These are phyloP conservation scores for Trididemnum miniatum DNA, from an alignment of 23 tunicate genomes.

Conservation along the genomic window DNA sequence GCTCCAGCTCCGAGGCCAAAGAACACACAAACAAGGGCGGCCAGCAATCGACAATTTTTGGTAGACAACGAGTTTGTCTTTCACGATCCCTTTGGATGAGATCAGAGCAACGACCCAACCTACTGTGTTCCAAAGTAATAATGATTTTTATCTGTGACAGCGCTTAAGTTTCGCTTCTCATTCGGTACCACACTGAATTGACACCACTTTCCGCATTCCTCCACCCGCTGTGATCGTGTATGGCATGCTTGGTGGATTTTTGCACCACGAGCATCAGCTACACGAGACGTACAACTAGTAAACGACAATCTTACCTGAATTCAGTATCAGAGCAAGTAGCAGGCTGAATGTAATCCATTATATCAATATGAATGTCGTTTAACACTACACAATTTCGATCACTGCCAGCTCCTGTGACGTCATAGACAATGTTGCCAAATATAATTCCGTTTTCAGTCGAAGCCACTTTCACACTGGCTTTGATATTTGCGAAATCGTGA, in stretches of 20 bases:
- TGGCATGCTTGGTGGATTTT: not conserved
- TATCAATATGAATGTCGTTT: constrained; percentile 97
- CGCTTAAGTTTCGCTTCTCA: too few species aligned
- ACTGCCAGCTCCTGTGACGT: constrained; percentile 85
- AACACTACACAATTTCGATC: constrained; percentile 97
- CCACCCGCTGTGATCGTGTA: not conserved
- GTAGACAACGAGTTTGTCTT: too few species aligned
- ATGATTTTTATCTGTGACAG: too few species aligned
- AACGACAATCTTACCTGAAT: constrained; percentile 68
- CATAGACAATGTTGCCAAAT: constrained; percentile 98
- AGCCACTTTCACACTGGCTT: constrained; percentile 95
- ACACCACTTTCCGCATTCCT: not conserved
- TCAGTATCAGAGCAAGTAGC: constrained; percentile 88
- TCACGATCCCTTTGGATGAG: too few species aligned
- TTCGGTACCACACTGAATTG: too few species aligned
- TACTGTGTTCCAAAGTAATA: too few species aligned
- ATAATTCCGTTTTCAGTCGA: constrained; percentile 98
- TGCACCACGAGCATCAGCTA: not conserved
- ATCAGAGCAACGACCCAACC: too few species aligned
- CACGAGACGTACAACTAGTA: not conserved
- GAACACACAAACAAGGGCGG: too few species aligned
- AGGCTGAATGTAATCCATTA: constrained; percentile 98
- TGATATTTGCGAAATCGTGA: constrained; percentile 98
- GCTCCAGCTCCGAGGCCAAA: too few species aligned
- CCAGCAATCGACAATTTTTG: too few species aligned